phyloP scores from a whole-genome alignment of 2,797 vertebrate genomes.

The Zenarchopterus dispar region DNA sequence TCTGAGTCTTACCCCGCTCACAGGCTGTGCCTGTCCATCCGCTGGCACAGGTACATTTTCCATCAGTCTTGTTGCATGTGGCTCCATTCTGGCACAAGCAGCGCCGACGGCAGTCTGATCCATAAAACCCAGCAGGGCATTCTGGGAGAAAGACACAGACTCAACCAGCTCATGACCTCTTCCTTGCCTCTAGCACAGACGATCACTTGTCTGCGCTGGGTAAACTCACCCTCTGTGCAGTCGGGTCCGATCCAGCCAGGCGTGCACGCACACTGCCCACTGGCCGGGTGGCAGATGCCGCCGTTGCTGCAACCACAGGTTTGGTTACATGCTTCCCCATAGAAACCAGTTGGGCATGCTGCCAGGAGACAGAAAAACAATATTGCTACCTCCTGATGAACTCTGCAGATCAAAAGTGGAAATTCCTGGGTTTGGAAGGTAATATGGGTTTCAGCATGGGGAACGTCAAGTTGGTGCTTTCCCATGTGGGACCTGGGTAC shows the following conservation, averaged over 20 bases:
- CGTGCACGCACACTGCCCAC: conserved; percentile 85
- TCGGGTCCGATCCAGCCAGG: conserved; percentile 88
- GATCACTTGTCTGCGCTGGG: neutral
- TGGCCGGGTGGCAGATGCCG: conserved; percentile 85
- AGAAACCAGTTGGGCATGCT: conserved; percentile 86
- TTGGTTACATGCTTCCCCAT: conserved; percentile 88
- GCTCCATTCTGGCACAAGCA: conserved; percentile 91
- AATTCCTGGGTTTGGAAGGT: conserved; percentile 47
- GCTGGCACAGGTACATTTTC: conserved; percentile 82
- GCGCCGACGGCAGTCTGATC: conserved; percentile 81
- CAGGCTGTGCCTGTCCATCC: conserved; percentile 91
- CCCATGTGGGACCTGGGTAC: conserved; percentile 48
- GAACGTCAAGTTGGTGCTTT: conserved; percentile 41
- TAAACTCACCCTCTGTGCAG: conserved; percentile 87
- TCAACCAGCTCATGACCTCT: conserved; percentile 15
- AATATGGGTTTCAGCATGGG: conserved; percentile 50
- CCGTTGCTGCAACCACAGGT: conserved; percentile 86
- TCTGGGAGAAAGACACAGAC: conserved; percentile 67
- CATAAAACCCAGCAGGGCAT: conserved; percentile 85
- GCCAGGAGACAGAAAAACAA: conserved; percentile 58
- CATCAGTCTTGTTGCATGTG: conserved; percentile 82
- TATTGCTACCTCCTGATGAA: conserved; percentile 65
- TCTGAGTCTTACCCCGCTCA: conserved; percentile 84
- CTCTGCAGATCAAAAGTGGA: conserved; percentile 66
- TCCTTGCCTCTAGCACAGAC: conserved; percentile 17